Percentiles rank a stretch among this genome's conserved stretches.
phyloP scores from a whole-genome alignment of 2,113 vertebrate genomes.

The Pluvialis apricaria region DNA sequence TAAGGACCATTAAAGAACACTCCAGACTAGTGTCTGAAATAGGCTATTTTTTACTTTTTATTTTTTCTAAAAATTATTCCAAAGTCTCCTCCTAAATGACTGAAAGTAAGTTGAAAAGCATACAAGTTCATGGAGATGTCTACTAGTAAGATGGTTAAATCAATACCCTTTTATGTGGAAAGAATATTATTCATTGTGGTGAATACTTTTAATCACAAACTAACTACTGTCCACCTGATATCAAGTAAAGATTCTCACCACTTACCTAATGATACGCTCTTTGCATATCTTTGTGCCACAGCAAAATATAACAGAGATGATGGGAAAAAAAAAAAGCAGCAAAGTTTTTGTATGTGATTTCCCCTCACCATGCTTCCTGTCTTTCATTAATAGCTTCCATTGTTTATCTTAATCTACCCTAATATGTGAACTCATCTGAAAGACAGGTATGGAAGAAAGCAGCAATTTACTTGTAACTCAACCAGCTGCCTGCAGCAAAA shows the following conservation, averaged over 20 bases:
- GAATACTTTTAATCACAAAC: neutral
- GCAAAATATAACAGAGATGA: neutral
- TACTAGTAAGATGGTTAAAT: neutral
- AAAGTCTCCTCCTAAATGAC: neutral
- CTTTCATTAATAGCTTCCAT: neutral
- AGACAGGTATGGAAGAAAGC: conserved; percentile 21
- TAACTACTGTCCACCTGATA: neutral
- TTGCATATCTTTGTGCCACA: neutral
- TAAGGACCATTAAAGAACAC: neutral
- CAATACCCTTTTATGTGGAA: neutral
- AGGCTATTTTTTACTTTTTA: neutral
- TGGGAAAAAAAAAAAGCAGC: neutral
- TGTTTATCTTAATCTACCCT: conserved; percentile 16
- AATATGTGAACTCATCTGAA: neutral
- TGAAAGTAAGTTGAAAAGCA: neutral
- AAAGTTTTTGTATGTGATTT: neutral
- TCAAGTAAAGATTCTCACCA: neutral
- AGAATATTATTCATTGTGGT: neutral
- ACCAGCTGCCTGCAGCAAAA: conserved; percentile 36
- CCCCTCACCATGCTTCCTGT: neutral
- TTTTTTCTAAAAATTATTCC: neutral
- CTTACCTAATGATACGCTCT: neutral
- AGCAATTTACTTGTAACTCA: conserved; percentile 11
- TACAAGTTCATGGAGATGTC: neutral
- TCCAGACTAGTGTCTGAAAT: neutral